phyloP scores from a whole-genome alignment of 1,140 invertebrate species.

The Pteromalus puparum region DNA sequence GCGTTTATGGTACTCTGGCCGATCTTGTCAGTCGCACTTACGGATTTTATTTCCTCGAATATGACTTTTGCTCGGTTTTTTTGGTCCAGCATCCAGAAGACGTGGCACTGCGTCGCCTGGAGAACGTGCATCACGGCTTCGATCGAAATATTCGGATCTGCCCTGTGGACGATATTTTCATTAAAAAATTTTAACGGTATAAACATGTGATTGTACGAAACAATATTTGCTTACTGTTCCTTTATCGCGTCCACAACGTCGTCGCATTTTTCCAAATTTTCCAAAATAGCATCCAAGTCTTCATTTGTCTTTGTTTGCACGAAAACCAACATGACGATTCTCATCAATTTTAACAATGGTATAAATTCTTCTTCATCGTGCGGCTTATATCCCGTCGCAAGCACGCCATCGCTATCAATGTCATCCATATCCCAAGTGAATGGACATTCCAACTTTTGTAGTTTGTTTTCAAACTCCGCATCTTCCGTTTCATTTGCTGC shows the following conservation, averaged over 20 bases:
- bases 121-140: neutral
- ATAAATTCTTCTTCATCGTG: slow-evolving; percentile 41
- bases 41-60: neutral
- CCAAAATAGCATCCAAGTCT: neutral
- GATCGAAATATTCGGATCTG: neutral
- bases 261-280: slow-evolving; percentile 10
- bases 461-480: neutral
- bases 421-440: slow-evolving; percentile 45
- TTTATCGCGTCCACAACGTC: neutral
- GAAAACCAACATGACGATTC: slow-evolving; percentile 19
- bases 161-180: neutral
- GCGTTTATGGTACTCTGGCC: neutral
- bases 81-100: neutral
- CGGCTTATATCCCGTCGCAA: neutral
- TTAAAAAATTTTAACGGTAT: neutral
- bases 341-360: slow-evolving; percentile 14
- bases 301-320: neutral
- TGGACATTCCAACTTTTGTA: slow-evolving; percentile 27
- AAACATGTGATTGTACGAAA: neutral
- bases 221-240: neutral
- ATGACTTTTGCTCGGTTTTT: neutral
- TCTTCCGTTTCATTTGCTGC: neutral
- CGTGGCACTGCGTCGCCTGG: neutral
- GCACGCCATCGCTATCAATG: neutral
- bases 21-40: neutral